These are phyloP conservation scores for Sula dactylatra DNA, from an alignment of 2,113 vertebrate genomes.

Conservation along the genomic window DNA sequence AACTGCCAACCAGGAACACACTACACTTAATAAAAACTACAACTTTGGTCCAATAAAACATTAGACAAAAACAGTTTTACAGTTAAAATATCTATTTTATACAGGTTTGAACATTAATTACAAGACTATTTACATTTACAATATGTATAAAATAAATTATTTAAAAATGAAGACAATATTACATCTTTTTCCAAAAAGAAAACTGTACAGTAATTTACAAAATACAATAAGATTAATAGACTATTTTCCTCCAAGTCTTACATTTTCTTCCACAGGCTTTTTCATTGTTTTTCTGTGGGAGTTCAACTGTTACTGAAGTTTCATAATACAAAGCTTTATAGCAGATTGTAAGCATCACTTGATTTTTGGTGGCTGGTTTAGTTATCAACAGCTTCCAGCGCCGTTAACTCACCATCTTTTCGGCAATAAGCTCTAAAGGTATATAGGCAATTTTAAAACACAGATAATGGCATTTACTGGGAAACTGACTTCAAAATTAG, in stretches of 20 bases:
- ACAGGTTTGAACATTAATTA: conserved; percentile 96
- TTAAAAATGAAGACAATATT: conserved; percentile 92
- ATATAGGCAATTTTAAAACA: conserved; percentile 36
- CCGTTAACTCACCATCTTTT: conserved; percentile 60
- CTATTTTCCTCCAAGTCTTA: conserved; percentile 58
- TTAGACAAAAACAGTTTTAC: conserved; percentile 90
- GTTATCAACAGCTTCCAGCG: conserved; percentile 77
- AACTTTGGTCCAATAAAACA: conserved; percentile 99
- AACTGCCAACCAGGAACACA: conserved; percentile 78
- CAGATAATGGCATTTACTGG: conserved; percentile 51
- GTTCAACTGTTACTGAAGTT: conserved; percentile 44
- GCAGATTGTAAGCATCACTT: conserved; percentile 22
- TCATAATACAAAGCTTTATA: conserved; percentile 43
- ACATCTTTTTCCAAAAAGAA: conserved; percentile 78
- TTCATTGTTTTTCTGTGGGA: conserved; percentile 60
- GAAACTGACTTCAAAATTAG: conserved; percentile 31
- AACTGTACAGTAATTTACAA: conserved; percentile 88
- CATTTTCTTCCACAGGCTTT: conserved; percentile 69
- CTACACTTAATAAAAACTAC: conserved; percentile 80
- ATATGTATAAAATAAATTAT: conserved; percentile 99
- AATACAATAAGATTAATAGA: conserved; percentile 72
- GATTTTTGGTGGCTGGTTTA: conserved; percentile 62
- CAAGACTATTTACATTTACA: conserved; percentile 99
- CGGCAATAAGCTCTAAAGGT: conserved; percentile 36
- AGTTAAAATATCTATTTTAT: conserved; percentile 95